Conservation (phyloP, 2,888 invertebrate species). For the Euclidia mi region DNA sequence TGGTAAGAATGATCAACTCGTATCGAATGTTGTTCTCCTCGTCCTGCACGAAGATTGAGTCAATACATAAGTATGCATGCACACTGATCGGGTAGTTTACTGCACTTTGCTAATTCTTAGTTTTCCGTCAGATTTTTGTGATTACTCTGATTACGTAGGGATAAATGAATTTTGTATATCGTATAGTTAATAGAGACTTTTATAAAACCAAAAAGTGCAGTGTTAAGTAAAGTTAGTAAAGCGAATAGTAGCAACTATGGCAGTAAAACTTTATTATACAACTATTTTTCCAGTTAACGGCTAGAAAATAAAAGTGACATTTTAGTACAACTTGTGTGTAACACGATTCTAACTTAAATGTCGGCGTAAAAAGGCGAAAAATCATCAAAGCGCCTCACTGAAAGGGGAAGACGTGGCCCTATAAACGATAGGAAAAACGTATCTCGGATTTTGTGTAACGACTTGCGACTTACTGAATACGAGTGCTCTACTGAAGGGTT, state of each 20-base stretch:
- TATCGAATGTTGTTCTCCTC: constrained; percentile 7
- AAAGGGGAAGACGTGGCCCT: constrained; percentile 72
- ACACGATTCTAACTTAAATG: constrained; percentile 46
- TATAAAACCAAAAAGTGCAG: neutral
- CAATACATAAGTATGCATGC: constrained; percentile 5
- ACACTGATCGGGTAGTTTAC: neutral
- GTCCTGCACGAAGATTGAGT: neutral
- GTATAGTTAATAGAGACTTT: too few species aligned
- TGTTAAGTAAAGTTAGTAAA: constrained; percentile 9
- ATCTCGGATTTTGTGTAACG: constrained; percentile 85
- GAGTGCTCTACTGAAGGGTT: constrained; percentile 83
- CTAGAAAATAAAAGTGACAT: constrained; percentile 13
- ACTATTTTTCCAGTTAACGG: constrained; percentile 5
- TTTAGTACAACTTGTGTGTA: constrained; percentile 10
- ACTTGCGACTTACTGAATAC: constrained; percentile 85
- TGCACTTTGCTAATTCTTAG: constrained; percentile 1
- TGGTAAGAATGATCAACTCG: constrained; percentile 14
- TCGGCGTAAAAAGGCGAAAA: constrained; percentile 68
- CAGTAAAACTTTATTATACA: constrained; percentile 10
- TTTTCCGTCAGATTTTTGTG: constrained; percentile 7
- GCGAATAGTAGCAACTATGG: neutral
- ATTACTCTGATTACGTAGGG: constrained; percentile 7
- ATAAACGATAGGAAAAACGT: constrained; percentile 78
- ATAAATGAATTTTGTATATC: constrained; percentile 12
- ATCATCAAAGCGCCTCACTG: constrained; percentile 73